Base-by-base conservation (phyloP, 2,797 vertebrate species). In the Lycodopsis pacificus region DNA sequence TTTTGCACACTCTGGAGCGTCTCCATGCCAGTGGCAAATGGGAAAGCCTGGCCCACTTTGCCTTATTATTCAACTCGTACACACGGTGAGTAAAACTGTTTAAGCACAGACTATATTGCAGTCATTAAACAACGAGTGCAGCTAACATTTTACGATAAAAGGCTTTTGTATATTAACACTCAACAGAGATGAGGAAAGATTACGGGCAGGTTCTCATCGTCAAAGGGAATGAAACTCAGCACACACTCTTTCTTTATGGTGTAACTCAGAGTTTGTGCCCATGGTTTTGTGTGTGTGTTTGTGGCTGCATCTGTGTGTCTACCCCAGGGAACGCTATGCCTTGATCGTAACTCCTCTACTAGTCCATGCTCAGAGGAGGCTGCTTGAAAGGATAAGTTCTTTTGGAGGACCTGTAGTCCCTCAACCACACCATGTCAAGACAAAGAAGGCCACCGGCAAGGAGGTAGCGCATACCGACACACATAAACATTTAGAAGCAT, bases 21-120 rank as follows among this genome's bases (percentile, higher is more conserved):
- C 94, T 99, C 14, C 95, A 97, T 90, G 85, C 95, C 49, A 90
- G 93, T 72, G 93, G 93, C 77, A 97, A 96, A 90, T 99, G 98
- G 98, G 97, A 98, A 94, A 90, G 90, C 8, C 90, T 99, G 44
- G 94, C 95, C 56, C 96, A 97, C 72, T 95, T 97, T 76, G 96
- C 97, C 66, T 86, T 99, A 73, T 91, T 96, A 57, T 99, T 97
- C 89, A 99, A 98, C 85, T 76, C 87, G 70, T 57, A 91, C 71
- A 92, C 93, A 65, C 38, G 84, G 93, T 94, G 71, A 89, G 73
- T 71, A 48, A 15, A 19, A 73, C 1, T 4, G 2, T 57, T 53
- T 48, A 59, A 54, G 30, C 34, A 30, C 34, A 48, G 13, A 22
- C 32, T 36, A 30, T 62, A 25, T 48, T 53, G 2, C 42, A 27